phyloP scores from a whole-genome alignment of 2,888 invertebrate genomes.

The Lycaena phlaeas region DNA sequence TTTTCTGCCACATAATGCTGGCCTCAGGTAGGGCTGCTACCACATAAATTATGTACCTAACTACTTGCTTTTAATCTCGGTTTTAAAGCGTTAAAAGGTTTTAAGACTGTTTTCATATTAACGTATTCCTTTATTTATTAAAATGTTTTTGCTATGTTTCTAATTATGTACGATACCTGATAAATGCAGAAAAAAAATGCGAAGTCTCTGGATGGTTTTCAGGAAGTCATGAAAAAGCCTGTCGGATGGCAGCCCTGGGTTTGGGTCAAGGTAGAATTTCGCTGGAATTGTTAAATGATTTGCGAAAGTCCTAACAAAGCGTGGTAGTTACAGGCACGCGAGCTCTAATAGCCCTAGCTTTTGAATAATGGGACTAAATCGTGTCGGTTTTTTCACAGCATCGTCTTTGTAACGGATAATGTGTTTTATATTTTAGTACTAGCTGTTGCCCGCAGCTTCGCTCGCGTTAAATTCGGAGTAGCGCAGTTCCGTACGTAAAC shows the following conservation, averaged over 20 bases:
- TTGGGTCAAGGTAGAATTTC: constrained; percentile 18
- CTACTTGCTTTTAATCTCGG: too few relatives aligned
- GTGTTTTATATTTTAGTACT: background rate
- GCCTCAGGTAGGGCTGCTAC: background rate
- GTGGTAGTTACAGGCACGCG: constrained; percentile 46
- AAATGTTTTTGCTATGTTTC: too few relatives aligned
- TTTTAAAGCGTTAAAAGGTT: too few relatives aligned
- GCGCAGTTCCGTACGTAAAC: too few relatives aligned
- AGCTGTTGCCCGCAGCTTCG: too few relatives aligned
- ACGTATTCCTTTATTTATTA: too few relatives aligned
- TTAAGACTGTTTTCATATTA: too few relatives aligned
- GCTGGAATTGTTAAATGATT: constrained; percentile 32
- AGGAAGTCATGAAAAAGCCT: too few relatives aligned
- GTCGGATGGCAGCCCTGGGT: constrained; percentile 5
- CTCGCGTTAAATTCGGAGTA: too few relatives aligned
- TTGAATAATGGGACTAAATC: constrained; percentile 15
- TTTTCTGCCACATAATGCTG: background rate
- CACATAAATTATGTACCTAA: background rate
- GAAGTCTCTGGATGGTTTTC: too few relatives aligned
- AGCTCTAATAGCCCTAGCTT: constrained; percentile 26
- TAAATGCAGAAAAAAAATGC: too few relatives aligned
- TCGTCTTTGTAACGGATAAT: constrained; percentile 4
- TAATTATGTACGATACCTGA: too few relatives aligned
- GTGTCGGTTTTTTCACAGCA: constrained; percentile 4
- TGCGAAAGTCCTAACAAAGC: constrained; percentile 41